Percentiles rank a stretch among this genome's conserved stretches.
Conservation (phyloP, 2,113 vertebrate genomes). For the Corythaixoides concolor region DNA sequence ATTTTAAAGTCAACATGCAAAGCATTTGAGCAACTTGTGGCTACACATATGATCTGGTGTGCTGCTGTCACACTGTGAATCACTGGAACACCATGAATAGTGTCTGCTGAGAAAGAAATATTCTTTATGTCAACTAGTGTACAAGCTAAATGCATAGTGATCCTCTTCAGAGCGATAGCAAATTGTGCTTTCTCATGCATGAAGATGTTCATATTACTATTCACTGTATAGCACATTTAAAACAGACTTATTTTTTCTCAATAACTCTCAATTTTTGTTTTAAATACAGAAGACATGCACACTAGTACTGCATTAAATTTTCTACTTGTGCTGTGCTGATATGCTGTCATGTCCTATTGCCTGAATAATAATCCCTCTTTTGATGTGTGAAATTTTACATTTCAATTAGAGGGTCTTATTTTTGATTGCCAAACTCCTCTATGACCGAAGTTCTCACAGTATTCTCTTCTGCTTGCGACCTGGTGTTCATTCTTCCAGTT, state of each 20-base stretch:
- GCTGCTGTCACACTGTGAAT: not conserved
- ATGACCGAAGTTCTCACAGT: not conserved
- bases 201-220: not conserved
- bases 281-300: constrained; percentile 19
- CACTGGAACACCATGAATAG: not conserved
- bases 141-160: not conserved
- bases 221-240: not conserved
- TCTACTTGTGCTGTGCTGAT: not conserved
- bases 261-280: not conserved
- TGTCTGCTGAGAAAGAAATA: not conserved
- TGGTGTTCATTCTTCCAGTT: not conserved
- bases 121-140: not conserved
- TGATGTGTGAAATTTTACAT: not conserved
- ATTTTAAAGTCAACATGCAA: not conserved
- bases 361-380: constrained; percentile 14
- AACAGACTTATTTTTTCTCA: not conserved
- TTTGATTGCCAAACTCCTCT: not conserved
- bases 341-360: not conserved
- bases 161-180: not conserved
- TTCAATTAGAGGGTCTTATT: not conserved
- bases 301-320: not conserved
- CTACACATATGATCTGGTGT: not conserved
- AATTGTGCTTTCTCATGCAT: not conserved
- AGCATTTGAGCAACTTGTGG: not conserved
- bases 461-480: not conserved